Evolutionary conservation across 2,888 invertebrate species (phyloP).

Genomic region (Mellilla xanthometata): DNA sequence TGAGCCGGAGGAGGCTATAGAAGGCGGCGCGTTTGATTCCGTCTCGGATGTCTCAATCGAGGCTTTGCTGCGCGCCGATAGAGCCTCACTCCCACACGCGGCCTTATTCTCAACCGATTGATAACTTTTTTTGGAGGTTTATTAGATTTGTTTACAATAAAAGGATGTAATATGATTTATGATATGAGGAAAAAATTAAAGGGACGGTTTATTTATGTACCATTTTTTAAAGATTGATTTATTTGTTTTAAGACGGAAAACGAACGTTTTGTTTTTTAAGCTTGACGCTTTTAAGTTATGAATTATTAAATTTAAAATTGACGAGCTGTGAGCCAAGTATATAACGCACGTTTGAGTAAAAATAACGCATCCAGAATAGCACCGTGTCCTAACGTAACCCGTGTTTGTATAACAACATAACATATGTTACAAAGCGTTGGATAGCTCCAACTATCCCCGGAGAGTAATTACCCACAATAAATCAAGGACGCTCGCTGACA

Average conservation of each 20-base stretch:
- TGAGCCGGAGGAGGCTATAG: conserved; percentile 56
- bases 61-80: conserved; percentile 59
- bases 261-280: no score
- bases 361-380: conserved; percentile 19
- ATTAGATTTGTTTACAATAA: conserved; percentile 36
- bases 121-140: conserved; percentile 31
- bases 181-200: conserved; percentile 15
- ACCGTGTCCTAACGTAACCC: conserved; percentile 31
- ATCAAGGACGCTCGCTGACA: conserved; percentile 70
- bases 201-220: not conserved
- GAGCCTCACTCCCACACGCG: conserved; percentile 50
- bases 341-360: no score
- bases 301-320: no score
- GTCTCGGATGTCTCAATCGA: conserved; percentile 79
- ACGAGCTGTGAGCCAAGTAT: no score
- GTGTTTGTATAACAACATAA: conserved; percentile 51
- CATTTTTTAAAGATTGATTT: no score
- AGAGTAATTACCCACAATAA: conserved; percentile 64
- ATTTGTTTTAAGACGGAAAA: no score
- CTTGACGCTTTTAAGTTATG: no score
- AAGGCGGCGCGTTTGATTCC: conserved; percentile 73
- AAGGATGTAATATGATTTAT: conserved; percentile 33
- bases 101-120: conserved; percentile 25
- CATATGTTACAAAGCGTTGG: conserved; percentile 39
- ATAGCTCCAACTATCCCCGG: conserved; percentile 35